A percentile compares a stretch with the other conserved stretches of the same genome.
Evolutionary conservation across 2,888 invertebrate species (phyloP).

Genomic region (Leptopterna dolabrata): DNA sequence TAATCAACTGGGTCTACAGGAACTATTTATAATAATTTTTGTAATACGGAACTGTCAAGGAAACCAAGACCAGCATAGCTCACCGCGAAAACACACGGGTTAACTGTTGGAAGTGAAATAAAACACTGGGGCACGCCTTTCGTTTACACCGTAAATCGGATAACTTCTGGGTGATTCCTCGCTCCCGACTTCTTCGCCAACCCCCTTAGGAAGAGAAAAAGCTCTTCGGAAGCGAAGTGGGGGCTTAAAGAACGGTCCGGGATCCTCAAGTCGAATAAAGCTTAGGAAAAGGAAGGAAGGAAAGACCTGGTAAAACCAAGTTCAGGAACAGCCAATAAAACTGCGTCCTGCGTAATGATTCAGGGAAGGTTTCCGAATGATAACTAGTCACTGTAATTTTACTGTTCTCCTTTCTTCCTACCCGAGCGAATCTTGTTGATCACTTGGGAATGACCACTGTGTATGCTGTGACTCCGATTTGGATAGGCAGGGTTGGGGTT

Average conservation of each 20-base stretch:
- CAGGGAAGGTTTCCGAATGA: background rate
- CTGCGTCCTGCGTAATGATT: background rate
- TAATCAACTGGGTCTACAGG: too few species aligned
- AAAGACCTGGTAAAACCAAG: background rate
- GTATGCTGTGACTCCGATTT: too few species aligned
- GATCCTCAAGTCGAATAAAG: background rate
- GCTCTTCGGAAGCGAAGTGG: background rate
- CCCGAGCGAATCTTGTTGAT: too few species aligned
- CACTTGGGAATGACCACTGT: too few species aligned
- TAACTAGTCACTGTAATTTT: too few species aligned
- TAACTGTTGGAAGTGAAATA: background rate
- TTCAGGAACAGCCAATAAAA: slow-evolving; percentile 4
- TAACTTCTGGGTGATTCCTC: background rate
- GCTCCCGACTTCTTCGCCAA: background rate
- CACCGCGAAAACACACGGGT: background rate
- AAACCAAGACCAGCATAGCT: background rate
- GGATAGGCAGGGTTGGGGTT: too few species aligned
- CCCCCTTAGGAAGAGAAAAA: background rate
- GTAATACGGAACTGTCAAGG: background rate
- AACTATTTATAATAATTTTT: too few species aligned
- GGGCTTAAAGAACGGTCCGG: background rate
- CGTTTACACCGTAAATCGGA: slow-evolving; percentile 47
- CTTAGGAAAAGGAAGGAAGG: background rate
- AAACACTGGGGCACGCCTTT: background rate
- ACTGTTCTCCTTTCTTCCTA: too few species aligned